Base-by-base conservation (phyloP, 2,113 vertebrate genomes). In the Phodopus roborovskii region DNA sequence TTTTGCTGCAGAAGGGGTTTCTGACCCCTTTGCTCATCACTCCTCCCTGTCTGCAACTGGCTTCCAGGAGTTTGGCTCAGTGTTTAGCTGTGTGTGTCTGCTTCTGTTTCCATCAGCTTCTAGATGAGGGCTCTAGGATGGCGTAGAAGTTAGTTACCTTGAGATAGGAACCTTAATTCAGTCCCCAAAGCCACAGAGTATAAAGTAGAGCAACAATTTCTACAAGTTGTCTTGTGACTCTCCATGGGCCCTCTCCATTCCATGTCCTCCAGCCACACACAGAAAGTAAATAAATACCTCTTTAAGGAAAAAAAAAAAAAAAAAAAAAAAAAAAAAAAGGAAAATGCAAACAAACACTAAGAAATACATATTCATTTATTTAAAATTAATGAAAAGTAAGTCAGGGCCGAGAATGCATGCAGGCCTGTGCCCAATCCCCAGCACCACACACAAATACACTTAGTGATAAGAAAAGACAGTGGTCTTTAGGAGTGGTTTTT, bases 401-500 rank as follows among this genome's bases (percentile, higher is more conserved):
- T 33, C 15, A 36, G 53, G 10, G 36, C 81, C 22, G 11, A 42
- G 53, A 19, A 26, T 2, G 56, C 39, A 3, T 39, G 50, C 15
- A 13, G 81, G 22, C 81, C 58, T 45, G 39, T 28, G 7, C 39
- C 64, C 58, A 45, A 5, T 42, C n/a, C 58, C 58, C n/a, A 30
- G 7, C 26, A 82, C 56, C 28, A 30, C 60, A 62, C 33, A 39
- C 33, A 42, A 8, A 82, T 36, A 39, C 28, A 66, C 60, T 17
- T 39, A 42, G 39, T 48, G 28, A 48, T 71, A 17, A 71, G 13
- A 75, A 50, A 74, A 70, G 79, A 62, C 91, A 45, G 77, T 84
- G 60, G 50, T 48, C 92, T 90, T 96, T 71, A 91, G 45, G 15
- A 83, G 66, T 89, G 45, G n/a, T 42, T 75, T 42, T 42, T 62